A percentile compares a stretch with the other conserved stretches of the same genome.
These are phyloP conservation scores for Macroramphosus scolopax DNA, from an alignment of 2,797 vertebrate species.

Conservation along the genomic window DNA sequence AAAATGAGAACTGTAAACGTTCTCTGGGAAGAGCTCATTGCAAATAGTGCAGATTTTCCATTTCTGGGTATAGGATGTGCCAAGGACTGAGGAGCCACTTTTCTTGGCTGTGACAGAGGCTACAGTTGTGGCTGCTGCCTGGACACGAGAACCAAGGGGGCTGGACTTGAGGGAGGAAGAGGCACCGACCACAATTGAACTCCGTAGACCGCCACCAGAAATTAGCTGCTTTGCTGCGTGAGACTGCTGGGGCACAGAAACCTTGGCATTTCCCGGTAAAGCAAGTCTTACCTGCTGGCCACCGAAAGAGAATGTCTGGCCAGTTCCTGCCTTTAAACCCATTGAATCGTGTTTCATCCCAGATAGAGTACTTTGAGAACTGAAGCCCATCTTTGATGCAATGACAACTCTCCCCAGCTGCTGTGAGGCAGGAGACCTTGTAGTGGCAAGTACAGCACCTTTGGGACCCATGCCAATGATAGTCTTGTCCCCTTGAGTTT, in stretches of 20 bases:
- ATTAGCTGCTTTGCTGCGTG: slow-evolving; percentile 91
- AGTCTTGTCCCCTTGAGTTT: slow-evolving; percentile 89
- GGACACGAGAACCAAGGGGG: slow-evolving; percentile 85
- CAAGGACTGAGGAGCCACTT: slow-evolving; percentile 82
- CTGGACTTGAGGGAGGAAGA: slow-evolving; percentile 84
- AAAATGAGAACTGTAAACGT: slow-evolving; percentile 96
- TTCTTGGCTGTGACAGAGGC: slow-evolving; percentile 79
- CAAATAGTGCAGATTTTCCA: slow-evolving; percentile 99
- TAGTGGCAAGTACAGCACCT: slow-evolving; percentile 81
- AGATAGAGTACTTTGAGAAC: slow-evolving; percentile 84
- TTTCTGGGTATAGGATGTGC: slow-evolving; percentile 95
- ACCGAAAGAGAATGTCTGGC: slow-evolving; percentile 76
- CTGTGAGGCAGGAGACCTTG: slow-evolving; percentile 85
- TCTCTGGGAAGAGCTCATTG: slow-evolving; percentile 98
- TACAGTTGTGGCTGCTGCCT: slow-evolving; percentile 81
- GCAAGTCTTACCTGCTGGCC: slow-evolving; percentile 86
- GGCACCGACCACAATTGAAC: slow-evolving; percentile 79
- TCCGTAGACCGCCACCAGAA: slow-evolving; percentile 81
- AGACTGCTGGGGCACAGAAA: slow-evolving; percentile 89
- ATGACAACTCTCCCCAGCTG: slow-evolving; percentile 87
- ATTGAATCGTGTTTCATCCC: slow-evolving; percentile 86
- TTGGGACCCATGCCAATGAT: slow-evolving; percentile 90
- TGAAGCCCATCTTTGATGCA: slow-evolving; percentile 85
- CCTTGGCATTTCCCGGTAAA: slow-evolving; percentile 84
- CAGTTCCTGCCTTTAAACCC: slow-evolving; percentile 83